These are phyloP conservation scores for Deilephila elpenor DNA, from an alignment of 2,888 invertebrate species.

Conservation along the genomic window DNA sequence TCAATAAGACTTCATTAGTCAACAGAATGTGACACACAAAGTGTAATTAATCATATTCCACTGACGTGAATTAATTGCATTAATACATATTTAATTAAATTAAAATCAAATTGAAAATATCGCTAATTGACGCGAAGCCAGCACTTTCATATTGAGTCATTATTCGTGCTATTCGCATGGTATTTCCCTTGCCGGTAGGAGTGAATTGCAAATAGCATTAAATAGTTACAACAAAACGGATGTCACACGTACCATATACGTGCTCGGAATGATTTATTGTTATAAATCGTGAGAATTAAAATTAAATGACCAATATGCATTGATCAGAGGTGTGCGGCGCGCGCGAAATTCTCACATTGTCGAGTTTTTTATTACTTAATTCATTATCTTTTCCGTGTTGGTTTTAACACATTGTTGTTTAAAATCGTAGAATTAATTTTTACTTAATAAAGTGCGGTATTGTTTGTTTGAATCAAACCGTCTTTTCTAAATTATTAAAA, in stretches of 20 bases:
- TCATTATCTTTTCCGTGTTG: background rate
- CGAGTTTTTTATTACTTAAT: background rate
- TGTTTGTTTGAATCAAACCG: no score
- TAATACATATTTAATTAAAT: conserved; percentile 9
- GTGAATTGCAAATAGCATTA: conserved; percentile 59
- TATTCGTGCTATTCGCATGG: conserved; percentile 39
- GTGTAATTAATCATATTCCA: background rate
- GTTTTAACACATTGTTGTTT: background rate
- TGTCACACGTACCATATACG: conserved; percentile 47
- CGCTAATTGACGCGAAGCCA: conserved; percentile 15
- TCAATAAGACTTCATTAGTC: conserved; percentile 6
- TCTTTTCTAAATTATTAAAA: no score
- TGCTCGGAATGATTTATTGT: conserved; percentile 49
- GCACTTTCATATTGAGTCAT: conserved; percentile 47
- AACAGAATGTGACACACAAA: conserved; percentile 5
- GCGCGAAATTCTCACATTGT: conserved; percentile 26
- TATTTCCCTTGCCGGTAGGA: conserved; percentile 52
- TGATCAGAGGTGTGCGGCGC: conserved; percentile 31
- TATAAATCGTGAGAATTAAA: conserved; percentile 52
- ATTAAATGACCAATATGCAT: conserved; percentile 32
- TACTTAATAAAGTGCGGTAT: no score
- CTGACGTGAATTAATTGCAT: conserved; percentile 13
- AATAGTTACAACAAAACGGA: conserved; percentile 52
- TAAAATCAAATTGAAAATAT: conserved; percentile 4
- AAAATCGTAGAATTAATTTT: no score